Base-by-base conservation (phyloP, 1,140 invertebrate genomes). In the Microvelia longipes region DNA sequence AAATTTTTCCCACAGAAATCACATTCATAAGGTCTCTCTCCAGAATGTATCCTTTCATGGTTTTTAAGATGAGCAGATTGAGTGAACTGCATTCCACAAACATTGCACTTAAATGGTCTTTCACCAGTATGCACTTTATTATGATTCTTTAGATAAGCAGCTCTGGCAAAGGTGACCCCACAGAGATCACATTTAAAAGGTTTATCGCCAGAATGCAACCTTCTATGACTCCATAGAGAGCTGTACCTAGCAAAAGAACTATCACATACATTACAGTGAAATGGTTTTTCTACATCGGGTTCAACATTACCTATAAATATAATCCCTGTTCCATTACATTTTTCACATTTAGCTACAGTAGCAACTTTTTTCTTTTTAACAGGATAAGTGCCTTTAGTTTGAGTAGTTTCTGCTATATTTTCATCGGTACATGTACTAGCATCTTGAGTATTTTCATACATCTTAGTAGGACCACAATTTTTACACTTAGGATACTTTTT, bases 171-270 rank as follows among this genome's bases (percentile, higher is more conserved):
- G 70, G 92, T 91, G 77, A 96, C 86, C 28, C 91, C 92, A 81
- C 94, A 98, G 60, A 93, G 90, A 74, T 92, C 90, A 81, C 94
- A 97, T 78, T 92, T 92, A 78, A 93, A 92, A 73, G 91, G 91
- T 80, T 93, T 93, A 78, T 93, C 91, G 28, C 91, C 91, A 68
- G 90, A 88, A 79, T 92, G 90, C 72, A 92, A 81, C 75, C 90
- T 86, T 78, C 92, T 91, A 77, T 92, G 90, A 26, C 89, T 91
- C 90, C 90, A 92, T 68, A 92, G 80, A 63, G 89, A 91, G 66
- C 90, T 91, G 79, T 92, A 92, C 30, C 78, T 69, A 14, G 77
- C 77, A 69, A 77, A 78, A 66, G 77, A 76, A 73, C 80, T 89
- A 68, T 91, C 90, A 75, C 91, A 92, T 71, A 93, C 90, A 75